A percentile compares a stretch with the other conserved stretches of the same genome.
phyloP scores from a whole-genome alignment of 2,113 vertebrate species.

The Xiphophorus maculatus region DNA sequence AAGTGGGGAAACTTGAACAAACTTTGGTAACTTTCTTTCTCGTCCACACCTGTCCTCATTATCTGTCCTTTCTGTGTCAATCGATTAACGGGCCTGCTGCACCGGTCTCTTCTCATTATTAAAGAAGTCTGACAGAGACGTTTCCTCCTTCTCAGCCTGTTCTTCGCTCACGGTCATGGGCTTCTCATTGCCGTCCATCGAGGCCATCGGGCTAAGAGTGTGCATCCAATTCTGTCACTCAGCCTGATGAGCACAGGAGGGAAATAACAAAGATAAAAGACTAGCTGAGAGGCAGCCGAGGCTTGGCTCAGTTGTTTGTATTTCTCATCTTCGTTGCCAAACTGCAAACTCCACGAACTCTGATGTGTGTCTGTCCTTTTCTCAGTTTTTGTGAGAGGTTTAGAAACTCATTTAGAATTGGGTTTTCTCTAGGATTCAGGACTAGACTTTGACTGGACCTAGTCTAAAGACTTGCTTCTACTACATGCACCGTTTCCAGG shows the following conservation, averaged over 20 bases:
- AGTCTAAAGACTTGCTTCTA: neutral
- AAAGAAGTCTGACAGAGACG: slow-evolving; percentile 48
- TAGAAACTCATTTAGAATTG: neutral
- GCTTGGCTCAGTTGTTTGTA: slow-evolving; percentile 24
- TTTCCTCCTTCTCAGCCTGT: slow-evolving; percentile 51
- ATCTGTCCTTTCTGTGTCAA: slow-evolving; percentile 34
- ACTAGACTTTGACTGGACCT: neutral
- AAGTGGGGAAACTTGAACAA: slow-evolving; percentile 21
- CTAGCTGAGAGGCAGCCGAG: slow-evolving; percentile 10
- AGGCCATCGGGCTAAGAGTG: slow-evolving; percentile 45
- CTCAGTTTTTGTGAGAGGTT: neutral
- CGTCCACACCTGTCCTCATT: slow-evolving; percentile 35
- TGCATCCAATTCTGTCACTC: slow-evolving; percentile 45
- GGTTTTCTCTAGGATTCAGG: neutral
- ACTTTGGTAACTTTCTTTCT: slow-evolving; percentile 42
- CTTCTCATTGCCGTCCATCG: slow-evolving; percentile 41
- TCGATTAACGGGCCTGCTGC: slow-evolving; percentile 50
- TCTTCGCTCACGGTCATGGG: slow-evolving; percentile 57
- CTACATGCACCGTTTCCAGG: neutral
- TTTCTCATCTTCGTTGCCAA: slow-evolving; percentile 15
- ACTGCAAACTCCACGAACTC: neutral
- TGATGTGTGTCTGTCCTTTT: neutral
- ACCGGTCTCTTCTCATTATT: slow-evolving; percentile 56
- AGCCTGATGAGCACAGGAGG: slow-evolving; percentile 31
- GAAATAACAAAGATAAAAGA: slow-evolving; percentile 52